phyloP scores from a whole-genome alignment of 2,113 vertebrate genomes.

The Tringa solitaria region DNA sequence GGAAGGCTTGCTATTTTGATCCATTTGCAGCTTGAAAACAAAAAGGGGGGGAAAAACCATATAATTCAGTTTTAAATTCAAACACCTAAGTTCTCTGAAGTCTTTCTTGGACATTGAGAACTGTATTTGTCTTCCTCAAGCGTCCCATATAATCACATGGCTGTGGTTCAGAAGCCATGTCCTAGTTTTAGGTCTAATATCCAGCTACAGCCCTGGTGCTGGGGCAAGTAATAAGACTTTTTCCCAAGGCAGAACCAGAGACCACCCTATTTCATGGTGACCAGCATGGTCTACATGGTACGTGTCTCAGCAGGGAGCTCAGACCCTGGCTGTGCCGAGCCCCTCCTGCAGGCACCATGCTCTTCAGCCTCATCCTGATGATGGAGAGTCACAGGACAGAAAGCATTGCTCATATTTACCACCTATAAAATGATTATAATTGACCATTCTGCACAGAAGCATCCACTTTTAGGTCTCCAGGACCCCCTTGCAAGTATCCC shows the following conservation, averaged over 20 bases:
- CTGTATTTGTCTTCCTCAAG: not conserved
- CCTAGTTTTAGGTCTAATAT: not conserved
- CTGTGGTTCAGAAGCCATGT: not conserved
- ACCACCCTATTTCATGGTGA: not conserved
- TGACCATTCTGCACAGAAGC: not conserved
- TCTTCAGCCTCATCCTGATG: not conserved
- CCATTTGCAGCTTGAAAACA: not conserved
- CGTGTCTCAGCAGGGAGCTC: not conserved
- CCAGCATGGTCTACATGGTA: accelerated
- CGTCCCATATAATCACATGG: not conserved
- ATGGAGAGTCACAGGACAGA: not conserved
- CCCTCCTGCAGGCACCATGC: not conserved
- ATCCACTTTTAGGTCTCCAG: not conserved
- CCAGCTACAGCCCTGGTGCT: not conserved
- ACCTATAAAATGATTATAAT: not conserved
- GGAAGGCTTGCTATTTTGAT: not conserved
- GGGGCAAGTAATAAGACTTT: not conserved
- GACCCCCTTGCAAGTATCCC: not conserved
- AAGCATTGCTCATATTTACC: not conserved
- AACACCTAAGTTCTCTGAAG: not conserved
- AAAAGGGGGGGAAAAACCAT: accelerated
- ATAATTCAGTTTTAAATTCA: not conserved
- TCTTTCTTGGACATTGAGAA: not conserved
- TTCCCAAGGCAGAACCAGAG: not conserved
- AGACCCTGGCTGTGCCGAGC: not conserved